Evolutionary conservation across 2,113 vertebrate genomes (phyloP).

Genomic region (Pollachius pollachius): DNA sequence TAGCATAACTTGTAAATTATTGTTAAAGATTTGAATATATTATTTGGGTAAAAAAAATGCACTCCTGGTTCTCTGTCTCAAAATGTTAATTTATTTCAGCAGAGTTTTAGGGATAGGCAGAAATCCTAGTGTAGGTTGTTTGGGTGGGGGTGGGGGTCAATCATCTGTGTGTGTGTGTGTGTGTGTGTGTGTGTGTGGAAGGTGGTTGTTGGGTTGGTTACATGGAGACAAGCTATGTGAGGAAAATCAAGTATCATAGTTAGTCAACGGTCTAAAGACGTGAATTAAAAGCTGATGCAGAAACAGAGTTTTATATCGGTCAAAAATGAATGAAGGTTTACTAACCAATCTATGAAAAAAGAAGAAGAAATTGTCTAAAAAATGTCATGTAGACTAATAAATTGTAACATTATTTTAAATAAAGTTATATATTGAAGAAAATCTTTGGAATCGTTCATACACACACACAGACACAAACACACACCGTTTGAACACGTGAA

Average conservation of each 20-base stretch:
- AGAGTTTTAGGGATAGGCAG: conserved; percentile 46
- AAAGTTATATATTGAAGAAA: conserved; percentile 72
- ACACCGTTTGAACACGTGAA: neutral
- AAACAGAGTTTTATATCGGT: conserved; percentile 72
- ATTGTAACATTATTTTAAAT: conserved; percentile 82
- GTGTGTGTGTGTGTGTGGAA: conserved; percentile 6
- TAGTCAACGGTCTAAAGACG: conserved; percentile 49
- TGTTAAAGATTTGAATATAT: conserved; percentile 58
- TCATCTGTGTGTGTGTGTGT: conserved; percentile 21
- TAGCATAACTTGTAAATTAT: conserved; percentile 63
- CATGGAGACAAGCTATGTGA: too few relatives aligned
- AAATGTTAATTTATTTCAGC: conserved; percentile 71
- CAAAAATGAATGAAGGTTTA: conserved; percentile 61
- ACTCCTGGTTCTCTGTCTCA: conserved; percentile 63
- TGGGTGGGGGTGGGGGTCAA: conserved; percentile 1
- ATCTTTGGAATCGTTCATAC: neutral
- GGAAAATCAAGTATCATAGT: conserved; percentile 32
- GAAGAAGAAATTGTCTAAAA: conserved; percentile 47
- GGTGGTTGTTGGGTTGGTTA: too few relatives aligned
- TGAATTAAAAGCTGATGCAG: conserved; percentile 52
- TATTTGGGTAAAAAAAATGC: conserved; percentile 57
- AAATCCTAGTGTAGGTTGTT: conserved; percentile 33
- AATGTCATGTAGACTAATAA: conserved; percentile 76
- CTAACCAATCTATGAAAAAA: conserved; percentile 64
- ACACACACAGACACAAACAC: too few relatives aligned